Percentiles rank a stretch among this genome's conserved stretches.
These are phyloP conservation scores for Buathra laborator DNA, from an alignment of 2,888 invertebrate species.

Conservation along the genomic window DNA sequence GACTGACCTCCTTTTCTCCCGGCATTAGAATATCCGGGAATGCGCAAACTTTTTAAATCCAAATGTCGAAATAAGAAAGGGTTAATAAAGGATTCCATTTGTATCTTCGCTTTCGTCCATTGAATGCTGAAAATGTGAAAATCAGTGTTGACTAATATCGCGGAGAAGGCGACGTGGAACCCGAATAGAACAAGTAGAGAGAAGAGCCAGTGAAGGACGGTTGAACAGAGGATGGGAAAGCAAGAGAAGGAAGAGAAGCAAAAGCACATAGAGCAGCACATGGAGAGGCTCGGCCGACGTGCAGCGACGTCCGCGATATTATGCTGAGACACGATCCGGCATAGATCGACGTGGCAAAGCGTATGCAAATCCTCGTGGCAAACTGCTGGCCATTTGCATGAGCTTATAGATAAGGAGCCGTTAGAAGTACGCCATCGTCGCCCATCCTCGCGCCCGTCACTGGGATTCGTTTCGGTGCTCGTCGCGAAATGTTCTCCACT, in stretches of 20 bases:
- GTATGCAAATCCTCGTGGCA: slow-evolving; percentile 82
- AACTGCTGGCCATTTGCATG: slow-evolving; percentile 82
- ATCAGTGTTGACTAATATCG: not conserved
- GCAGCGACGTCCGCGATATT: slow-evolving; percentile 76
- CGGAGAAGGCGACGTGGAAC: slow-evolving; percentile 29
- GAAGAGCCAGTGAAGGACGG: slow-evolving; percentile 49
- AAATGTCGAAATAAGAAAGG: not conserved
- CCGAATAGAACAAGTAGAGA: slow-evolving; percentile 14
- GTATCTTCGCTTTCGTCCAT: not conserved
- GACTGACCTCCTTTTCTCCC: not conserved
- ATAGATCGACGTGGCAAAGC: slow-evolving; percentile 79
- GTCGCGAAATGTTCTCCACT: slow-evolving; percentile 4
- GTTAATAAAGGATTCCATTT: not conserved
- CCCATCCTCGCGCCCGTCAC: slow-evolving; percentile 70
- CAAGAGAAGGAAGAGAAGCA: not conserved
- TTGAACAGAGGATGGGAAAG: not conserved
- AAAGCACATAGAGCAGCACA: not conserved
- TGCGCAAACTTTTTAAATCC: not conserved
- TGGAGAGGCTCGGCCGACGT: slow-evolving; percentile 17
- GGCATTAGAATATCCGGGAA: not conserved
- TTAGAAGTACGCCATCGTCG: slow-evolving; percentile 78
- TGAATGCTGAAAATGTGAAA: slow-evolving; percentile 31
- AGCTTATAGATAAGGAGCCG: slow-evolving; percentile 82
- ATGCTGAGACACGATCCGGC: slow-evolving; percentile 81
- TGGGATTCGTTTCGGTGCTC: slow-evolving; percentile 48